Evolutionary conservation across 2,797 vertebrate genomes (phyloP).

Genomic region (Simalia tracyae): DNA sequence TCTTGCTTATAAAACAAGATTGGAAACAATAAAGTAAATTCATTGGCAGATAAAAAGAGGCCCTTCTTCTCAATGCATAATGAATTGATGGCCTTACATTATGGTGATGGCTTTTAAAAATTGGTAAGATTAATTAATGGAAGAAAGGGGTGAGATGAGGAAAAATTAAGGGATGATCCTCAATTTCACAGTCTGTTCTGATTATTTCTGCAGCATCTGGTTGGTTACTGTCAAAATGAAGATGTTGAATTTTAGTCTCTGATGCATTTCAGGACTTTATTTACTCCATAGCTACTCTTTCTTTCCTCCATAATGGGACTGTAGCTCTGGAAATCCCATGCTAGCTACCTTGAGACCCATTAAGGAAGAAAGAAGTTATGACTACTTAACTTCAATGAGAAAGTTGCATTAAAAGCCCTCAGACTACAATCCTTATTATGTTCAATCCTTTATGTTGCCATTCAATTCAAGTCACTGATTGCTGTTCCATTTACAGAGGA

Average conservation of each 20-base stretch:
- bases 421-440: not conserved
- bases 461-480: not conserved
- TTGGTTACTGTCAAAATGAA: not conserved
- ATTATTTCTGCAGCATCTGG: not conserved
- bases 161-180: not conserved
- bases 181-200: not conserved
- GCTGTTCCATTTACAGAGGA: not conserved
- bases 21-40: not conserved
- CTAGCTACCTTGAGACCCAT: not conserved
- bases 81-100: not conserved
- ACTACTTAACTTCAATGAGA: not conserved
- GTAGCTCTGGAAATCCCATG: not conserved
- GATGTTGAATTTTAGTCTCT: not conserved
- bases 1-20: not conserved
- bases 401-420: not conserved
- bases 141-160: not conserved
- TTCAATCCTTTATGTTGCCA: not conserved
- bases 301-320: not conserved
- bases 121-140: not conserved
- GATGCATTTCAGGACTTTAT: not conserved
- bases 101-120: not conserved
- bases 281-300: not conserved
- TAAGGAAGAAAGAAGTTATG: not conserved
- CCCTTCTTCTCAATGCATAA: not conserved
- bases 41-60: not conserved